phyloP scores from a whole-genome alignment of 2,888 invertebrate species.

The Geotrupes spiniger region DNA sequence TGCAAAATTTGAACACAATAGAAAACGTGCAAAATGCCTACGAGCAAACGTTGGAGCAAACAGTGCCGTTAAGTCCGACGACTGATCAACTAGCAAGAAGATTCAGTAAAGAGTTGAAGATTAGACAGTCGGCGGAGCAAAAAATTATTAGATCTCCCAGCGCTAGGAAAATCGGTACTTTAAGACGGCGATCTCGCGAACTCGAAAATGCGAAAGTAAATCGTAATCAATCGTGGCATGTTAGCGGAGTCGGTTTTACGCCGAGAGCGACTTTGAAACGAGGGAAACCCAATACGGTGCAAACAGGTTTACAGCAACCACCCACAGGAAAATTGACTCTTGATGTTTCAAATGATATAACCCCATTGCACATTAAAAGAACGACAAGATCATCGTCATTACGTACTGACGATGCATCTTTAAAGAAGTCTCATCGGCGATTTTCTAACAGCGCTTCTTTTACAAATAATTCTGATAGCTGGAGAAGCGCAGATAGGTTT shows the following conservation, averaged over 20 bases:
- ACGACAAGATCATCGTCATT: constrained; percentile 29
- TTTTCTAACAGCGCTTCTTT: constrained; percentile 8
- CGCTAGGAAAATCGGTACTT: constrained; percentile 75
- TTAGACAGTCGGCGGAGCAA: constrained; percentile 65
- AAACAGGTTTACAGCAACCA: not conserved
- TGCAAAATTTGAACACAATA: constrained; percentile 50
- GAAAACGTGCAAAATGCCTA: constrained; percentile 70
- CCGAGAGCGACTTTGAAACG: constrained; percentile 56
- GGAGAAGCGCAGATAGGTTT: constrained; percentile 48
- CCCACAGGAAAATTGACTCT: not conserved
- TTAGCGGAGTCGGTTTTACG: constrained; percentile 33
- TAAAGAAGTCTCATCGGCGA: constrained; percentile 6
- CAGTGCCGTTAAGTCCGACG: constrained; percentile 61
- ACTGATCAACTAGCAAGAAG: constrained; percentile 70
- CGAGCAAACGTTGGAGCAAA: constrained; percentile 69
- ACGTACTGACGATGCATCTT: constrained; percentile 14
- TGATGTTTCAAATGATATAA: not conserved
- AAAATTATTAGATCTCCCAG: constrained; percentile 76
- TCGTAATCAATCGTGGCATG: constrained; percentile 67
- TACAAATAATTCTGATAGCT: constrained; percentile 38
- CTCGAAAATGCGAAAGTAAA: constrained; percentile 49
- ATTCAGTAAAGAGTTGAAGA: constrained; percentile 71
- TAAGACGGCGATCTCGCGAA: constrained; percentile 71
- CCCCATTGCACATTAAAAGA: constrained; percentile 8
- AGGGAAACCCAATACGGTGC: constrained; percentile 38